phyloP scores from a whole-genome alignment of 2,888 invertebrate genomes.

The Dryobotodes eremita region DNA sequence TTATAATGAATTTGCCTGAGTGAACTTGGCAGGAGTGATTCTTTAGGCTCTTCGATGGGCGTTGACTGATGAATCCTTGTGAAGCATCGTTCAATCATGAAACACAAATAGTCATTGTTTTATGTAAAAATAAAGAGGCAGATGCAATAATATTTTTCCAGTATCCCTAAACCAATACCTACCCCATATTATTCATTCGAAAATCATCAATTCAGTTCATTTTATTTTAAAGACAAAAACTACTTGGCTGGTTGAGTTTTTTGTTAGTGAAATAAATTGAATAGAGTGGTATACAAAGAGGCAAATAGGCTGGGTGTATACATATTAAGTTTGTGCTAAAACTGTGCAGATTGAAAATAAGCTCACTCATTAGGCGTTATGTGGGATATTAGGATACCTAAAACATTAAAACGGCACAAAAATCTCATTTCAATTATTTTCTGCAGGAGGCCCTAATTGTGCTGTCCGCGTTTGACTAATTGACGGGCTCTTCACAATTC shows the following conservation, averaged over 20 bases:
- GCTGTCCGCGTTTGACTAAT: slow-evolving; percentile 40
- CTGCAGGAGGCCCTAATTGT: slow-evolving; percentile 13
- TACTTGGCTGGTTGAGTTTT: neutral
- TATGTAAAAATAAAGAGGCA: slow-evolving; percentile 5
- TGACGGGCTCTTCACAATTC: slow-evolving; percentile 16
- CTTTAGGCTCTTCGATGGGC: slow-evolving; percentile 27
- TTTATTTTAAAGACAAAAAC: neutral
- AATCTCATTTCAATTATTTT: slow-evolving; percentile 16
- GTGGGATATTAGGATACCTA: slow-evolving; percentile 7
- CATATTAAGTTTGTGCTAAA: neutral
- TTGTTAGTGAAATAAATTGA: neutral
- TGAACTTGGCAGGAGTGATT: slow-evolving; percentile 35
- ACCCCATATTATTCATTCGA: slow-evolving; percentile 2
- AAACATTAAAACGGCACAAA: slow-evolving; percentile 12
- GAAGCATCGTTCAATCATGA: slow-evolving; percentile 39
- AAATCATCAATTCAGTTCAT: slow-evolving; percentile 1
- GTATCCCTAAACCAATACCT: neutral
- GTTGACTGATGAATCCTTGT: slow-evolving; percentile 49
- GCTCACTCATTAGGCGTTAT: slow-evolving; percentile 1
- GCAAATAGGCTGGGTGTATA: neutral
- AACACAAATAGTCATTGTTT: slow-evolving; percentile 14
- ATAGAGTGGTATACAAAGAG: neutral
- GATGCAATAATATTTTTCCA: neutral
- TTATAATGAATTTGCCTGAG: slow-evolving; percentile 19
- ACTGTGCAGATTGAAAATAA: neutral